These are phyloP conservation scores for Drosophila nigricruria DNA, from an alignment of 2,888 invertebrate species.

Conservation along the genomic window DNA sequence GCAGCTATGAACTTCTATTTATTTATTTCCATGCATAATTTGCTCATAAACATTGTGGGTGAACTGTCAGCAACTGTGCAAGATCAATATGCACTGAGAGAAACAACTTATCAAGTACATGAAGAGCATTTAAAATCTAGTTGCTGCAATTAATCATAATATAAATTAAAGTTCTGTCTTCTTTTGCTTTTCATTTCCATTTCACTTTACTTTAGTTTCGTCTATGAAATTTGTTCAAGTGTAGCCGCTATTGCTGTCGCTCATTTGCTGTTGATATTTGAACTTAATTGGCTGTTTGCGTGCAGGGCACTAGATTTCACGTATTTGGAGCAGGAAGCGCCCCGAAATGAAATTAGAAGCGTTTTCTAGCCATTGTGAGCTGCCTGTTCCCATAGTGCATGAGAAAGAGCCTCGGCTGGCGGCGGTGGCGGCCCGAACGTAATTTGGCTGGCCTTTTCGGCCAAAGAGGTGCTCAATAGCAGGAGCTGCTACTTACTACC, in stretches of 20 bases:
- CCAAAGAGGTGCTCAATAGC: constrained; percentile 63
- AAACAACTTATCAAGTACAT: constrained; percentile 1
- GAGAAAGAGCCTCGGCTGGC: constrained; percentile 48
- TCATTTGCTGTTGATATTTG: constrained; percentile 16
- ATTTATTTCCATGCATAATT: constrained; percentile 74
- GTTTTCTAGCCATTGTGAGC: constrained; percentile 30
- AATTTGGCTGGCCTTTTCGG: constrained; percentile 75
- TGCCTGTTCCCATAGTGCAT: constrained; percentile 64
- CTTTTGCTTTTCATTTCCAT: not conserved
- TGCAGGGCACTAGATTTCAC: constrained; percentile 65
- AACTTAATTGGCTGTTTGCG: constrained; percentile 69
- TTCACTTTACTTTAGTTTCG: not conserved
- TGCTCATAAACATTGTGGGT: constrained; percentile 61
- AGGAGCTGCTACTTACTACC: constrained; percentile 71
- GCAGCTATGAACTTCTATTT: constrained; percentile 62
- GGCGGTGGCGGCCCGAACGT: constrained; percentile 54
- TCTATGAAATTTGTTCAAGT: not conserved
- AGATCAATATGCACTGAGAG: constrained; percentile 43
- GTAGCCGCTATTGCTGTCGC: constrained; percentile 5
- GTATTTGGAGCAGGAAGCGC: constrained; percentile 77
- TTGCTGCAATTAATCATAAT: not conserved
- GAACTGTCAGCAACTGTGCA: constrained; percentile 70
- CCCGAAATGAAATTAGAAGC: constrained; percentile 58
- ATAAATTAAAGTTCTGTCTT: too few species aligned
- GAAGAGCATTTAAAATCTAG: not conserved